A percentile compares a stretch with the other conserved stretches of the same genome.
These are phyloP conservation scores for Ypsolopha scabrella DNA, from an alignment of 2,888 invertebrate species.

Conservation along the genomic window DNA sequence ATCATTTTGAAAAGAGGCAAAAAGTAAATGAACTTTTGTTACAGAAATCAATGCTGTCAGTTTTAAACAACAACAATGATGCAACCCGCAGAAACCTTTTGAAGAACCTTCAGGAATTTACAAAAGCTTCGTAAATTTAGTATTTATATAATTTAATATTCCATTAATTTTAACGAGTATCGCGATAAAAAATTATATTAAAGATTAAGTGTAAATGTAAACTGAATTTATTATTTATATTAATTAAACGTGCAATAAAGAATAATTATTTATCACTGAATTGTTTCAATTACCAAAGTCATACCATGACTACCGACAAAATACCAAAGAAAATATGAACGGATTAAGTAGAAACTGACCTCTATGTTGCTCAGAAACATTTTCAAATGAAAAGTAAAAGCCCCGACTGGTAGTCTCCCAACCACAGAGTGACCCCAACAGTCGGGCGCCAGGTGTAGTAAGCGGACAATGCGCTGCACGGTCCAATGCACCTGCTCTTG, in stretches of 20 bases:
- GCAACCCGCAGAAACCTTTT: slow-evolving; percentile 12
- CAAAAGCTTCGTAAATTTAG: slow-evolving; percentile 32
- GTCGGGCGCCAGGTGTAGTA: slow-evolving; percentile 46
- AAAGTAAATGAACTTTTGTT: slow-evolving; percentile 17
- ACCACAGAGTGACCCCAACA: slow-evolving; percentile 27
- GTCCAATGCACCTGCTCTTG: slow-evolving; percentile 59
- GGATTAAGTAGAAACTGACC: no score
- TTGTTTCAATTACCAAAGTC: no score
- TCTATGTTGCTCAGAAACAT: no score
- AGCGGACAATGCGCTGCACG: slow-evolving; percentile 65
- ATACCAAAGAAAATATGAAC: no score
- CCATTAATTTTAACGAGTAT: neutral
- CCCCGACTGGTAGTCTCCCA: no score
- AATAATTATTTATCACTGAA: no score
- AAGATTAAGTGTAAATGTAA: slow-evolving; percentile 1
- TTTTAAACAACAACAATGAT: slow-evolving; percentile 29
- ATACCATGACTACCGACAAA: no score
- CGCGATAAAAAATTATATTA: neutral
- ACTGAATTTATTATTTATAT: slow-evolving; percentile 1
- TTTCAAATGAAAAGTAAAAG: no score
- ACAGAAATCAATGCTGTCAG: slow-evolving; percentile 40
- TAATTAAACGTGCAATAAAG: no score
- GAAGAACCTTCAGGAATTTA: slow-evolving; percentile 23
- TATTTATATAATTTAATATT: no score
- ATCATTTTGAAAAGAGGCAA: neutral